These are phyloP conservation scores for Fratercula arctica DNA, from an alignment of 2,797 vertebrate genomes.

Conservation along the genomic window DNA sequence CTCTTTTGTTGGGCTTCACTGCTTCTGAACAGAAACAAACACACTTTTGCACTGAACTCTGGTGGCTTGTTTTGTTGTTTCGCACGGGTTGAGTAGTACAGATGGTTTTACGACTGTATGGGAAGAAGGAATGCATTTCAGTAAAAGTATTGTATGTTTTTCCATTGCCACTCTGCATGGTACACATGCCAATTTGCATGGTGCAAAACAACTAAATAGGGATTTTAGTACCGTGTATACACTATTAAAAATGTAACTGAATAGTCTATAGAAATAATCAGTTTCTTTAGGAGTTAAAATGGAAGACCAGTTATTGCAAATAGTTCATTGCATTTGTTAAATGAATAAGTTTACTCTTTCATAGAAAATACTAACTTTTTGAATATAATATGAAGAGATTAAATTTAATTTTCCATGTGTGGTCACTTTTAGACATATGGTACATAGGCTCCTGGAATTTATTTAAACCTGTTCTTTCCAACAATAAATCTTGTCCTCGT, in stretches of 20 bases:
- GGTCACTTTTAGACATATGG: neutral
- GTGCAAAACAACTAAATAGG: neutral
- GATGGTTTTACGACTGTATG: neutral
- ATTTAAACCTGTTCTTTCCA: conserved; percentile 6
- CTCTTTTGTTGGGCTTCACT: neutral
- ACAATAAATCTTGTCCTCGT: conserved; percentile 14
- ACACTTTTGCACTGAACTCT: neutral
- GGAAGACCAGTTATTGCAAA: neutral
- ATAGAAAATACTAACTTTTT: neutral
- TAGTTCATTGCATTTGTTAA: neutral
- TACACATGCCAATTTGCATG: neutral
- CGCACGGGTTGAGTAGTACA: neutral
- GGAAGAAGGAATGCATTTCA: neutral
- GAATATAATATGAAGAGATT: neutral
- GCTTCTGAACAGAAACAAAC: neutral
- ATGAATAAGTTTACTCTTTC: neutral
- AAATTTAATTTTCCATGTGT: neutral
- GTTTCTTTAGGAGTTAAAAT: neutral
- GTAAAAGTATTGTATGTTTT: neutral
- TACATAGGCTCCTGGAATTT: conserved; percentile 24
- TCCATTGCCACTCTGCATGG: neutral
- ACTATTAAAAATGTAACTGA: neutral
- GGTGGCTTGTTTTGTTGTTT: neutral
- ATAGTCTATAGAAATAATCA: neutral
- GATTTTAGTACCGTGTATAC: neutral